phyloP scores from a whole-genome alignment of 2,797 vertebrate species.

The Eulemur coronatus region DNA sequence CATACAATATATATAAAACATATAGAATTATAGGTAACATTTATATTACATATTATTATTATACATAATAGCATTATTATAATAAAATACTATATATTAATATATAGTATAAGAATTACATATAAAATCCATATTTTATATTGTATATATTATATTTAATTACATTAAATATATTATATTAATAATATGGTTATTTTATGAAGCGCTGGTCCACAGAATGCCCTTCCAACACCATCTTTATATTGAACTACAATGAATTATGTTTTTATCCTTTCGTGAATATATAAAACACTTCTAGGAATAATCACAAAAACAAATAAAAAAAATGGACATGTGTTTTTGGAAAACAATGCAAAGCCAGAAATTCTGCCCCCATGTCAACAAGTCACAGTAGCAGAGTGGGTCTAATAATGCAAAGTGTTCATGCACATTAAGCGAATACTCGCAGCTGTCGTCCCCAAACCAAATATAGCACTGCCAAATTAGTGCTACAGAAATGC shows the following conservation, averaged over 20 bases:
- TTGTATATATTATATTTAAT: too few species aligned
- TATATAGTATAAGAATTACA: background rate
- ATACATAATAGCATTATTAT: background rate
- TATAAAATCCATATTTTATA: background rate
- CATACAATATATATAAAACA: background rate
- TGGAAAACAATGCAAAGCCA: conserved; percentile 9
- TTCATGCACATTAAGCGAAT: background rate
- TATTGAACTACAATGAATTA: background rate
- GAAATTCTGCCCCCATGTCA: background rate
- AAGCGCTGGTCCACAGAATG: background rate
- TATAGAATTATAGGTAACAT: background rate
- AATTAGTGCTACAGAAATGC: background rate
- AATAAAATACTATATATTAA: background rate
- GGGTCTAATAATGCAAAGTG: background rate
- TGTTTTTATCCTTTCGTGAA: conserved; percentile 12
- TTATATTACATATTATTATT: background rate
- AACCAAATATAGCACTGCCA: background rate
- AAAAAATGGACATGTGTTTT: background rate
- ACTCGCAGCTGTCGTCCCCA: conserved; percentile 18
- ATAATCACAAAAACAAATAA: background rate
- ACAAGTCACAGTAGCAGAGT: conserved; percentile 15
- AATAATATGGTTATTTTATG: background rate
- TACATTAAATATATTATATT: background rate
- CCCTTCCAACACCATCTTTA: background rate
- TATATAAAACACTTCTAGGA: background rate